Evolutionary conservation across 2,113 vertebrate species (phyloP).

Genomic region (Zeus faber): DNA sequence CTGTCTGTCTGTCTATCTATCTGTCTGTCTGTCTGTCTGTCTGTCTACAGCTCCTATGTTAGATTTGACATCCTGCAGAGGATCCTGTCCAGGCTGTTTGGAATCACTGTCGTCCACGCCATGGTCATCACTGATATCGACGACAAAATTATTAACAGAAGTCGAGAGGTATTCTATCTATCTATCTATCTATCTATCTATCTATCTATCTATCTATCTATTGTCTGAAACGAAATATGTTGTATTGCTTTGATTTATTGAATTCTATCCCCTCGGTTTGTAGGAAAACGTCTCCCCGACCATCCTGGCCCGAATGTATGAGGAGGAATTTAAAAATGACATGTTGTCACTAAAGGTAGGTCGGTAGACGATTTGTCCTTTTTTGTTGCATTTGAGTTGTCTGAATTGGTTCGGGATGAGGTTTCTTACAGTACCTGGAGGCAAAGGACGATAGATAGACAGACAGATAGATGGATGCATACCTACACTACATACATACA

Average conservation of each 20-base stretch:
- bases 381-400: not conserved
- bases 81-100: conserved; percentile 83
- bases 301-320: conserved; percentile 81
- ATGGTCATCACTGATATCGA: conserved; percentile 97
- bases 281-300: conserved; percentile 82
- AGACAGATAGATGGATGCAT: too few relatives aligned
- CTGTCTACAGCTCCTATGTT: conserved; percentile 87
- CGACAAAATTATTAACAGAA: conserved; percentile 90
- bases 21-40: too few relatives aligned
- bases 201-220: too few relatives aligned
- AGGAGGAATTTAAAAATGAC: conserved; percentile 93
- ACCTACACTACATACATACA: too few relatives aligned
- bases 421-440: too few relatives aligned
- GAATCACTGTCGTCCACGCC: conserved; percentile 84
- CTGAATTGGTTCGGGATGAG: too few relatives aligned
- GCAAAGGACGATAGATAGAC: too few relatives aligned
- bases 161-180: conserved; percentile 88
- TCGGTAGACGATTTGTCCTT: not conserved
- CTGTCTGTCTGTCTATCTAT: too few relatives aligned
- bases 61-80: conserved; percentile 92
- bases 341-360: conserved; percentile 89
- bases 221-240: too few relatives aligned
- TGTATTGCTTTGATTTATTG: not conserved
- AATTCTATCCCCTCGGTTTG: not conserved
- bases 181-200: too few relatives aligned